Conservation (phyloP, 2,113 vertebrate genomes). For the Cyanistes caeruleus region DNA sequence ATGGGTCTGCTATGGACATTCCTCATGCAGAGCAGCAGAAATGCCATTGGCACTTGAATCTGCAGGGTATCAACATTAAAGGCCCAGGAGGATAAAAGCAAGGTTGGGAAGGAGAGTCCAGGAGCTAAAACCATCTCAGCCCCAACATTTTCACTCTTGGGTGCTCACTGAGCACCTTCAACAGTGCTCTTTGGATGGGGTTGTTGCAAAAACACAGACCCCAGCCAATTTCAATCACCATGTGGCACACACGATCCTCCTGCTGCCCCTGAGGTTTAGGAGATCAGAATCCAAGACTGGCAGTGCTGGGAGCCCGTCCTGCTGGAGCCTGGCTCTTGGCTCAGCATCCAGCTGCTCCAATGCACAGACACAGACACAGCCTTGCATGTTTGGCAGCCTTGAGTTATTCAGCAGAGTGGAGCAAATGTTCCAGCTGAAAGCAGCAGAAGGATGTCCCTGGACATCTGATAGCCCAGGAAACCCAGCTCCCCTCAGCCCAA, state of each 20-base stretch:
- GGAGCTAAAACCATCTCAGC: neutral
- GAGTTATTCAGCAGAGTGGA: neutral
- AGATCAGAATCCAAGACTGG: neutral
- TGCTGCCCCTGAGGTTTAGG: fast-evolving
- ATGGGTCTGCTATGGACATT: neutral
- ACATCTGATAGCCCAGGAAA: neutral
- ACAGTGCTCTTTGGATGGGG: neutral
- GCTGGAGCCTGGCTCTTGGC: neutral
- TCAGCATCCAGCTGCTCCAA: neutral
- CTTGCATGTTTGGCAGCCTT: neutral
- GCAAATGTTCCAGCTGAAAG: neutral
- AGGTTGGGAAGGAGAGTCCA: neutral
- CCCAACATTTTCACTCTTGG: neutral
- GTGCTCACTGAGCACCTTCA: neutral
- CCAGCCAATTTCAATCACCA: neutral
- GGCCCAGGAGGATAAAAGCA: neutral
- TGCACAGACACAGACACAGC: fast-evolving
- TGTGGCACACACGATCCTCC: fast-evolving
- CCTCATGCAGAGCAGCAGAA: neutral
- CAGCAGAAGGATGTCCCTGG: neutral
- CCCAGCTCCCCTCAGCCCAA: neutral
- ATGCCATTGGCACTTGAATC: neutral
- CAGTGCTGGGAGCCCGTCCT: neutral
- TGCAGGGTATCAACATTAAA: too few relatives aligned
- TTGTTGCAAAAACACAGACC: neutral